Percentiles rank a stretch among this genome's conserved stretches.
These are phyloP conservation scores for Cremastinae sp. DNA, from an alignment of 2,888 invertebrate species.

Conservation along the genomic window DNA sequence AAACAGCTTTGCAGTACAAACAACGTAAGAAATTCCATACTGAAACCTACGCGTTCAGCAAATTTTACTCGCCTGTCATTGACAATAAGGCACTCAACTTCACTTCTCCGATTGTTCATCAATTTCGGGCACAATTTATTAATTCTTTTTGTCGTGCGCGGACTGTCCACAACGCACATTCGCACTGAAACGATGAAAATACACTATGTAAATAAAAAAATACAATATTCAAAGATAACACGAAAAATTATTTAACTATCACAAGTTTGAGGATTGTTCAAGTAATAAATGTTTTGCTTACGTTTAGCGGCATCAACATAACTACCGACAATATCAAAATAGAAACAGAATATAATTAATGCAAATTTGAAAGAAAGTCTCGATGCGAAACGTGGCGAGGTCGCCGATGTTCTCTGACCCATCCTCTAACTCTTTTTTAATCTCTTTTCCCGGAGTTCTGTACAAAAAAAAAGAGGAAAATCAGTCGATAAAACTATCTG, in stretches of 20 bases:
- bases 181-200: conserved; percentile 82
- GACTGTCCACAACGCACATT: conserved; percentile 87
- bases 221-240: neutral
- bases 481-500: neutral
- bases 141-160: conserved; percentile 84
- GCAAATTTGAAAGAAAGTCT: conserved; percentile 5
- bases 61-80: conserved; percentile 83
- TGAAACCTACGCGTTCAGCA: conserved; percentile 3
- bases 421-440: conserved; percentile 30
- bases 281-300: conserved; percentile 19
- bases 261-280: too few relatives aligned
- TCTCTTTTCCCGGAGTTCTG: neutral
- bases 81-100: conserved; percentile 87
- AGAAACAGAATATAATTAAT: conserved; percentile 23
- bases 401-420: conserved; percentile 20
- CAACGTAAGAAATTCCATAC: neutral
- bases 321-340: conserved; percentile 20
- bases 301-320: conserved; percentile 52
- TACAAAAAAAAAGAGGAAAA: conserved; percentile 1
- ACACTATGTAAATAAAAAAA: neutral
- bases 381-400: neutral
- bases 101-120: conserved; percentile 81
- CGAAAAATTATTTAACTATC: neutral
- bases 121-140: conserved; percentile 85
- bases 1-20: neutral